Evolutionary conservation across 2,888 invertebrate genomes (phyloP), one percentile per base, ranked within the genome.

Genomic region (Malthinus flaveolus): DNA sequence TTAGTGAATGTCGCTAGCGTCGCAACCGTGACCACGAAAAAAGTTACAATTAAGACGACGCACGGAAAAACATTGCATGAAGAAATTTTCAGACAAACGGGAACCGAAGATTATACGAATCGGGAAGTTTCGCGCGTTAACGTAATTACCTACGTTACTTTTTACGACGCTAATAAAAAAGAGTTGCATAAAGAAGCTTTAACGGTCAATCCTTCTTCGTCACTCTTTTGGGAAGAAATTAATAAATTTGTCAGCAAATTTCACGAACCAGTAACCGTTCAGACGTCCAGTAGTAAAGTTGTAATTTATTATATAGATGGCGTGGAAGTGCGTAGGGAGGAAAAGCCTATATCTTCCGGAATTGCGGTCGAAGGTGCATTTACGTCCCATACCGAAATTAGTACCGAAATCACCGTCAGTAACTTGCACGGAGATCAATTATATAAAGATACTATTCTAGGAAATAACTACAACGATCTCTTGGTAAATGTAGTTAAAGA

Each of bases 191-290:
- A 50, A 37, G 51, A 59, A 36, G 42, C 48, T 9, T 37, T 59
- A 10, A 35, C 31, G 5, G 51, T 15, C 1, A 37, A 56, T 32
- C 56, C 55, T 0, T 31, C 32, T 0, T 31, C 59, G 1, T 8
- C 33, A 47, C 32, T 11, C n/a, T 59, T 55, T 33, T 59, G 59
- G 59, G 51, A 59, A 47, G 15, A 47, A 35, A 23, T 59, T 10
- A 44, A 51, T n/a, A 44, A 55, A 44, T 34, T 56, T 12, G 10
- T 44, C 1, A 39, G 36, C 10, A 32, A 42, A 7, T 56, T 47
- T 37, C 15, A 45, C 11, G 39, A 36, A 32, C 48, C 51, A 8
- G 44, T 55, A 7, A 48, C 47, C 0, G 44, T 59, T 32, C 13
- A 35, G 6, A 51, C 32, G 7, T 42, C 31, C 10, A 51, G 23